These are phyloP conservation scores for Chymomyza costata DNA, from an alignment of 1,140 invertebrate genomes.

Conservation along the genomic window DNA sequence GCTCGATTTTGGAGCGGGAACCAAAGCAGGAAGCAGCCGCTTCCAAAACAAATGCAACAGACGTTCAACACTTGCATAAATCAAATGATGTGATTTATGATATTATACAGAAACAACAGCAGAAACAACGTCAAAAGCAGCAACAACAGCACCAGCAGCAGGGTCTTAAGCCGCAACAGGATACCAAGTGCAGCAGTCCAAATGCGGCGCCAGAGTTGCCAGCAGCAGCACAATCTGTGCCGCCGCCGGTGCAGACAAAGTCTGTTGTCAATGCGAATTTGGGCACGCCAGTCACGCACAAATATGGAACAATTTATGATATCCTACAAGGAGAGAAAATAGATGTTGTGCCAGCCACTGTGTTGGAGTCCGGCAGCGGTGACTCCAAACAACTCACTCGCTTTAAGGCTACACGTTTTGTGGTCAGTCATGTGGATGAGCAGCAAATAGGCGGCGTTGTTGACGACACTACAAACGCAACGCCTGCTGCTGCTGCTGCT, in stretches of 20 bases:
- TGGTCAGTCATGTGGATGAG: conserved; percentile 69
- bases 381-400: conserved; percentile 28
- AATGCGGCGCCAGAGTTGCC: background rate
- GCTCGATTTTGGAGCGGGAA: conserved; percentile 56
- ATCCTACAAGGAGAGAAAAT: conserved; percentile 69
- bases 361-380: conserved; percentile 8
- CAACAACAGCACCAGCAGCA: background rate
- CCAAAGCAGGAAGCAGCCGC: background rate
- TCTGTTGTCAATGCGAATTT: conserved; percentile 28
- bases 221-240: too few relatives aligned
- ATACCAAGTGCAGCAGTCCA: conserved; percentile 2
- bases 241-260: background rate
- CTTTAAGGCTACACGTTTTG: conserved; percentile 51
- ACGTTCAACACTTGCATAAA: conserved; percentile 21
- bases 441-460: conserved; percentile 7
- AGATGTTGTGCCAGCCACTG: conserved; percentile 22
- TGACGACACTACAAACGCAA: background rate
- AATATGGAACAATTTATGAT: conserved; percentile 74
- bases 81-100: conserved; percentile 61
- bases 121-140: conserved; percentile 11
- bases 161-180: conserved; percentile 8
- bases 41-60: background rate
- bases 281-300: conserved; percentile 44
- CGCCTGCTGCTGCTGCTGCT: conserved; percentile 9
- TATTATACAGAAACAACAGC: conserved; percentile 56